A percentile compares a stretch with the other conserved stretches of the same genome.
Evolutionary conservation across 2,113 vertebrate species (phyloP).

Genomic region (Acanthisitta chloris): DNA sequence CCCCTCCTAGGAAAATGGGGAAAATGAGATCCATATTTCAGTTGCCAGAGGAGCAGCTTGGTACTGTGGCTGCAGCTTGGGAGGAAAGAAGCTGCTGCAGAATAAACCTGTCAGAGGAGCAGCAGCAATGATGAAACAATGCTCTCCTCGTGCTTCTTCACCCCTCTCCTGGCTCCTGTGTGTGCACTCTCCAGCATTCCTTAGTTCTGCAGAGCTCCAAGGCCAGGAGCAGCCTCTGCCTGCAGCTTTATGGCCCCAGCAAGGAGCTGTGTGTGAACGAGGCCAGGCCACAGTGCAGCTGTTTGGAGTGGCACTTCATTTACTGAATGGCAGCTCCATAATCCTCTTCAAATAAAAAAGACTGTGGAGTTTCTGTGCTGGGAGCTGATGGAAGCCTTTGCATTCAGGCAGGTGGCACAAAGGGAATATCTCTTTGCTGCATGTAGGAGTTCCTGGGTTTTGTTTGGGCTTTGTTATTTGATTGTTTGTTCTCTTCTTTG

Average conservation of each 20-base stretch:
- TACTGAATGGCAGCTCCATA: slow-evolving; percentile 34
- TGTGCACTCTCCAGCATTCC: not conserved
- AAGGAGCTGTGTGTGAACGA: not conserved
- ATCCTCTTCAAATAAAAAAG: slow-evolving; percentile 37
- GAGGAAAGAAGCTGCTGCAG: not conserved
- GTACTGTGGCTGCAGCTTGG: not conserved
- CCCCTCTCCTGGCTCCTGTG: not conserved
- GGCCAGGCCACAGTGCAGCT: slow-evolving; percentile 9
- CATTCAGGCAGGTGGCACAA: not conserved
- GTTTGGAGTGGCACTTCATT: slow-evolving; percentile 39
- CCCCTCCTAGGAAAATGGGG: not conserved
- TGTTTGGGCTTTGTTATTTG: not conserved
- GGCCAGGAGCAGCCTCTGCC: not conserved
- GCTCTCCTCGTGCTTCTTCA: not conserved
- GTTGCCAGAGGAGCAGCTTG: not conserved
- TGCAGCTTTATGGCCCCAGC: not conserved
- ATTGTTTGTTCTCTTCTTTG: not conserved
- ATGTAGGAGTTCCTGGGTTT: not conserved
- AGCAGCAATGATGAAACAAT: not conserved
- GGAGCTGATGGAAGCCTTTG: not conserved
- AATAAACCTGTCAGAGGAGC: not conserved
- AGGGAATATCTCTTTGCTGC: not conserved
- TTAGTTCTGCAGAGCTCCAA: not conserved
- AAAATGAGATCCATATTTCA: not conserved
- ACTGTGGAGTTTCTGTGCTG: not conserved